These are phyloP conservation scores for Bursaphelenchus mucronatus DNA, from an alignment of 1,140 invertebrate species.

Conservation along the genomic window DNA sequence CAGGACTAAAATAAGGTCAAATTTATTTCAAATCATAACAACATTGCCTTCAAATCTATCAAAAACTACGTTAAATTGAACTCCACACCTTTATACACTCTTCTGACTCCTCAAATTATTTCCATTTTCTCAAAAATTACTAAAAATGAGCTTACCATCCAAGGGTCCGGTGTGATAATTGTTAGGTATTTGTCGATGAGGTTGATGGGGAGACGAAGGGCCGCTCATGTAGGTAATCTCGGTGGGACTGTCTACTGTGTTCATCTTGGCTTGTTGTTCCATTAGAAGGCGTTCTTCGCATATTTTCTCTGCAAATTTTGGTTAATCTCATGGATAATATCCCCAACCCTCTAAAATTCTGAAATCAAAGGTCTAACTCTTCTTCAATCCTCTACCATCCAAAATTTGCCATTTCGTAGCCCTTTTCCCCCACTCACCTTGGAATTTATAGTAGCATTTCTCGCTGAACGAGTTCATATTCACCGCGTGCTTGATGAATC, in stretches of 20 bases:
- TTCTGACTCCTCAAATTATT: neutral
- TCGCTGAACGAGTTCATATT: slow-evolving; percentile 98
- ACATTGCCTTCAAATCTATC: too few relatives aligned
- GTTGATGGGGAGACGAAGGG: slow-evolving; percentile 26
- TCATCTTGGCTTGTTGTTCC: slow-evolving; percentile 22
- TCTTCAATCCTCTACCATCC: too few relatives aligned
- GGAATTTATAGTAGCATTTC: slow-evolving; percentile 95
- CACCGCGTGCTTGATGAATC: slow-evolving; percentile 92
- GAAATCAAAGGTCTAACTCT: too few relatives aligned
- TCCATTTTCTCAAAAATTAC: neutral
- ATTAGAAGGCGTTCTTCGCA: slow-evolving; percentile 26
- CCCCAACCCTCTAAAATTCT: neutral
- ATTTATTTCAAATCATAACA: too few relatives aligned
- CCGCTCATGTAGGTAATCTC: slow-evolving; percentile 46
- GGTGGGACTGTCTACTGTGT: slow-evolving; percentile 30
- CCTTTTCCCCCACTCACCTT: slow-evolving; percentile 24
- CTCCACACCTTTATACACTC: too few relatives aligned
- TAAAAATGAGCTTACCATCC: neutral
- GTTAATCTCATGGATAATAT: neutral
- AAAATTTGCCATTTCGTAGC: neutral
- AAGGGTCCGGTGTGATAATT: neutral
- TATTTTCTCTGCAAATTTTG: slow-evolving; percentile 27
- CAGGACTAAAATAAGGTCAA: too few relatives aligned
- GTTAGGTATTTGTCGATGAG: neutral
- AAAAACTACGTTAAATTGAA: too few relatives aligned